These are phyloP conservation scores for Cylindroiulus punctatus DNA, from an alignment of 2,888 invertebrate species.

Conservation along the genomic window DNA sequence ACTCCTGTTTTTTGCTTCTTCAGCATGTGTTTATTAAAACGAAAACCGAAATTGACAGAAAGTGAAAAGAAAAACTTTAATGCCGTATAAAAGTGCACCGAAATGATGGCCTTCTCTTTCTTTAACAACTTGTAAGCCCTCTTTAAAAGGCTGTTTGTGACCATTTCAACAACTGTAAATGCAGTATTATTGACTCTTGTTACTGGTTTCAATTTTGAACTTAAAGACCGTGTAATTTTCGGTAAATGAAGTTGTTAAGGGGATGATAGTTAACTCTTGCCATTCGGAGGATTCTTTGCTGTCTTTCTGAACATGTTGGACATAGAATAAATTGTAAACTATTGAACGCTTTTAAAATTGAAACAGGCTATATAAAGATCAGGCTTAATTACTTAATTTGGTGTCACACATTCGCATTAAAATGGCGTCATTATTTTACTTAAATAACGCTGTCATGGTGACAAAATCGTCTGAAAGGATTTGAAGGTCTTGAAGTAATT, in stretches of 20 bases:
- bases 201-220: conserved; percentile 27
- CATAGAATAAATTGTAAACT: too few species aligned
- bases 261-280: neutral
- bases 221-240: conserved; percentile 27
- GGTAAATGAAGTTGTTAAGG: neutral
- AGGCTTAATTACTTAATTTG: too few species aligned
- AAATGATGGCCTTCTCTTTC: neutral
- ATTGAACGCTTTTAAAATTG: too few species aligned
- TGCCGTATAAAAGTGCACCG: conserved; percentile 3
- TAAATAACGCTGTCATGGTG: too few species aligned
- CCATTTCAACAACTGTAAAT: neutral
- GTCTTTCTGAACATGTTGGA: too few species aligned
- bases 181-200: neutral
- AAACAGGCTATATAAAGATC: too few species aligned
- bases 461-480: too few species aligned
- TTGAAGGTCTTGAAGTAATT: too few species aligned
- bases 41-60: conserved; percentile 45
- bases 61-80: conserved; percentile 30
- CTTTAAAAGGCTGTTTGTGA: neutral
- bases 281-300: too few species aligned
- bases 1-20: neutral
- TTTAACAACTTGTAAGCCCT: conserved; percentile 21
- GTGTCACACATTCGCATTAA: too few species aligned
- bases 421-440: too few species aligned
- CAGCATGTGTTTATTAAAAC: conserved; percentile 39